Conservation (phyloP, 2,113 vertebrate species). For the Notothenia rossii region DNA sequence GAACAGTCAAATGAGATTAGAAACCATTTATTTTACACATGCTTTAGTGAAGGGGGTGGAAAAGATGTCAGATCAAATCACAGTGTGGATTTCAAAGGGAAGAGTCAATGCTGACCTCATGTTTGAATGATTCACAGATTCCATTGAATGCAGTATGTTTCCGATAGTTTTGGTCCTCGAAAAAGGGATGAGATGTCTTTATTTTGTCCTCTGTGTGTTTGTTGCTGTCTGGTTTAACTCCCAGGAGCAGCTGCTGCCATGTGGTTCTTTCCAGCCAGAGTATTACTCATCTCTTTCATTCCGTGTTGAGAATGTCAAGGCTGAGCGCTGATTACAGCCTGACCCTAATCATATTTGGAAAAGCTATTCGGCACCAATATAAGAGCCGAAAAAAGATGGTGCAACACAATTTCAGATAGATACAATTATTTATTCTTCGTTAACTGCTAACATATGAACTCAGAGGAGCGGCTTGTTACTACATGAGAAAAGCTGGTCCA, state of each 20-base stretch:
- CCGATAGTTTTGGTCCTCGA: constrained; percentile 32
- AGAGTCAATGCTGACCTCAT: constrained; percentile 38
- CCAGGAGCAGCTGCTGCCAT: constrained; percentile 25
- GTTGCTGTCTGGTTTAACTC: constrained; percentile 49
- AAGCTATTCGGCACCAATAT: constrained; percentile 5
- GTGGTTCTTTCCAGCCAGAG: constrained; percentile 29
- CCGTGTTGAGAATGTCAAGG: constrained; percentile 34
- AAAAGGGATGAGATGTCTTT: constrained; percentile 24
- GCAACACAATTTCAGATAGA: constrained; percentile 4
- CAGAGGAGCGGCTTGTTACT: too few species aligned
- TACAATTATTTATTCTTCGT: constrained; percentile 4
- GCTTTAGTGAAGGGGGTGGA: constrained; percentile 26
- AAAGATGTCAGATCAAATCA: constrained; percentile 59
- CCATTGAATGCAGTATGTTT: constrained; percentile 33
- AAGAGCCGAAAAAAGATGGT: constrained; percentile 1
- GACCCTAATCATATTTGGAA: constrained; percentile 29
- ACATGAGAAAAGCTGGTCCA: too few species aligned
- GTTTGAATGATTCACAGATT: constrained; percentile 50
- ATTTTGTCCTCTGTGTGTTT: constrained; percentile 41
- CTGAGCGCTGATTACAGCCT: constrained; percentile 35
- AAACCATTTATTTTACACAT: constrained; percentile 33
- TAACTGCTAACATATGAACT: neutral
- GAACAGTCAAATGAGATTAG: constrained; percentile 41
- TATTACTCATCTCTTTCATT: constrained; percentile 63
- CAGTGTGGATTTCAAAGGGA: constrained; percentile 8